Evolutionary conservation across 2,888 invertebrate species (phyloP).

Genomic region (Diaphora mendica): DNA sequence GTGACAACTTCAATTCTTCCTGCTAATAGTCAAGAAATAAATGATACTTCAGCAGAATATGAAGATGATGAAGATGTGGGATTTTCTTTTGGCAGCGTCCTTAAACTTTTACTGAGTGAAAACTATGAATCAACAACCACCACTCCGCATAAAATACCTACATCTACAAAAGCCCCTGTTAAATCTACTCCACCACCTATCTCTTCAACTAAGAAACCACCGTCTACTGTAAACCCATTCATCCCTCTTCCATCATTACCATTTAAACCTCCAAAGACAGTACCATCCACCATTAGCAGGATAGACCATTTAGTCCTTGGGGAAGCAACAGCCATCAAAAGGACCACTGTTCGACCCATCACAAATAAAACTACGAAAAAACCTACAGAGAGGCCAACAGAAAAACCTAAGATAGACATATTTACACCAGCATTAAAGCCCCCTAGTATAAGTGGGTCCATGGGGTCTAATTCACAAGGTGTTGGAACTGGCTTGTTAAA

Average conservation of each 20-base stretch:
- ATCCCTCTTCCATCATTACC: constrained; percentile 66
- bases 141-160: constrained; percentile 32
- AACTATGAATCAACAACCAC: constrained; percentile 72
- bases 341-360: constrained; percentile 59
- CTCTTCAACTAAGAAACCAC: constrained; percentile 42
- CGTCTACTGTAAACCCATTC: constrained; percentile 57
- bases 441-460: constrained; percentile 47
- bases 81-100: constrained; percentile 87
- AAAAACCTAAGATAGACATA: constrained; percentile 47
- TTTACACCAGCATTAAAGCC: constrained; percentile 54
- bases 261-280: constrained; percentile 62
- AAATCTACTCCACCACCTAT: constrained; percentile 24
- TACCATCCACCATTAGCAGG: constrained; percentile 68
- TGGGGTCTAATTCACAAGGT: constrained; percentile 24
- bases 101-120: constrained; percentile 87
- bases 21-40: constrained; percentile 57
- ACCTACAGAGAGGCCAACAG: constrained; percentile 38
- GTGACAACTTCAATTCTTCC: constrained; percentile 32
- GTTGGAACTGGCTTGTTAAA: constrained; percentile 88
- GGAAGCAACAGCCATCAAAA: constrained; percentile 76
- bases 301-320: constrained; percentile 81
- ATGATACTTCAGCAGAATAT: constrained; percentile 65
- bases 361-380: constrained; percentile 48
- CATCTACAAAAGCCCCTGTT: constrained; percentile 11
- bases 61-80: constrained; percentile 81